A percentile compares a stretch with the other conserved stretches of the same genome.
Conservation (phyloP, 1,140 invertebrate genomes). For the Araneus ventricosus region DNA sequence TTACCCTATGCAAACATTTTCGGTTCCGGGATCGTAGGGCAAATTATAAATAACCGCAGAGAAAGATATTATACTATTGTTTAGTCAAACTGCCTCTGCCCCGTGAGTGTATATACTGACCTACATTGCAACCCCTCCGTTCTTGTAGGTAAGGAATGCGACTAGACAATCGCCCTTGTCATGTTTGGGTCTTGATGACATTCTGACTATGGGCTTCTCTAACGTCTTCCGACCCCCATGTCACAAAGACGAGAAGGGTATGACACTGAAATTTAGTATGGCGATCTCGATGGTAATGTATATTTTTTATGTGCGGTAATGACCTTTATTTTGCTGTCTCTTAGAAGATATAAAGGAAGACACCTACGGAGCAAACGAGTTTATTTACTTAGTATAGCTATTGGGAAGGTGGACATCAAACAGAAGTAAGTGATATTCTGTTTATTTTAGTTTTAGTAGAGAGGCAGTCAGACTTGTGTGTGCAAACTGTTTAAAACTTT, state of each 20-base stretch:
- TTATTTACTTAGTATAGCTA: background rate
- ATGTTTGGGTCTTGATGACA: background rate
- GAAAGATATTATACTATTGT: slow-evolving; percentile 1
- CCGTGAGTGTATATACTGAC: background rate
- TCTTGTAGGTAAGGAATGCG: background rate
- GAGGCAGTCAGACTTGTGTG: too few species aligned
- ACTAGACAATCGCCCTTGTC: background rate
- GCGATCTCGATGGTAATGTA: background rate
- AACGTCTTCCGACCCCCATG: background rate
- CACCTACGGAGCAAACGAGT: background rate
- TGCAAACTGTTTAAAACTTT: too few species aligned
- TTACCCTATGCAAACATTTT: background rate
- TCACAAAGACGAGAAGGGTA: background rate
- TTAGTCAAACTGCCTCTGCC: background rate
- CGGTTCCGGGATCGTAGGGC: background rate
- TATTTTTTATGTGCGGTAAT: background rate
- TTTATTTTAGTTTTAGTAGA: background rate
- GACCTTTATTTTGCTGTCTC: background rate
- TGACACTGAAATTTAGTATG: background rate
- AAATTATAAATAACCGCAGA: background rate
- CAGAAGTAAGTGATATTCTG: background rate
- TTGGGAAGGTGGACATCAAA: background rate
- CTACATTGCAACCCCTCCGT: background rate
- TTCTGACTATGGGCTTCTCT: background rate
- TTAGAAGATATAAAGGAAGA: background rate